Evolutionary conservation across 2,888 invertebrate species (phyloP), one percentile per base, ranked within the genome.

Genomic region (Baronia brevicornis): DNA sequence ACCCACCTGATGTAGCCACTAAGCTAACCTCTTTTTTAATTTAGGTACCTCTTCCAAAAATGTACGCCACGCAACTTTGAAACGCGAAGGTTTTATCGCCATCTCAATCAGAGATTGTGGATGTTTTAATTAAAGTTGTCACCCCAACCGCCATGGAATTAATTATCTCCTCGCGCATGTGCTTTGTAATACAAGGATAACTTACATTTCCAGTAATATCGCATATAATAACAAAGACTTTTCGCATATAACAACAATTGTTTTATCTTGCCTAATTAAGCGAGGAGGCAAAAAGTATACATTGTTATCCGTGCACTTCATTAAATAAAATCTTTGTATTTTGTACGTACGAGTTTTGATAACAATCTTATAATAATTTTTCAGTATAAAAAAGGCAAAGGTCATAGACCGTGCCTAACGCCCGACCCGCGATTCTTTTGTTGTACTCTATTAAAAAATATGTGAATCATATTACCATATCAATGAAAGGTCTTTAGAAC

Each of bases 311-410:
- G 39, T 43, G 37, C 44, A 42, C 44, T 41, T 38, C 46, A 51
- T 49, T 50, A 60, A 64, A 67, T 66, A 66, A 65, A 70, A 69
- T 74, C 71, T 71, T 65, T 68, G 69, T 65, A 61, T 64, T 66
- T 64, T 52, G 57, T 60, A 51, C 49, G 41, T 48, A 44, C 40
- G 43, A 30, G 39, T 39, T 37, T 13, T 41, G 77, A 79, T 79
- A 68, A 53, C 38, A 43, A 79, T 79, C 75, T 60, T 40, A 56
- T 71, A 75, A 78, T 79, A 77, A 73, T 63, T 62, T 60, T 62
- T 48, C 50, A 61, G 63, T 62, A 65, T 64, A 39, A 46, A 48
- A 66, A 48, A 44, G 24, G 11, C 32, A 33, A 43, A 46, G 64
- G 44, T 63, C 56, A 53, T n/a, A 47, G 56, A 54, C 60, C 60